phyloP scores from a whole-genome alignment of 2,113 vertebrate genomes.

The Gadus macrocephalus region DNA sequence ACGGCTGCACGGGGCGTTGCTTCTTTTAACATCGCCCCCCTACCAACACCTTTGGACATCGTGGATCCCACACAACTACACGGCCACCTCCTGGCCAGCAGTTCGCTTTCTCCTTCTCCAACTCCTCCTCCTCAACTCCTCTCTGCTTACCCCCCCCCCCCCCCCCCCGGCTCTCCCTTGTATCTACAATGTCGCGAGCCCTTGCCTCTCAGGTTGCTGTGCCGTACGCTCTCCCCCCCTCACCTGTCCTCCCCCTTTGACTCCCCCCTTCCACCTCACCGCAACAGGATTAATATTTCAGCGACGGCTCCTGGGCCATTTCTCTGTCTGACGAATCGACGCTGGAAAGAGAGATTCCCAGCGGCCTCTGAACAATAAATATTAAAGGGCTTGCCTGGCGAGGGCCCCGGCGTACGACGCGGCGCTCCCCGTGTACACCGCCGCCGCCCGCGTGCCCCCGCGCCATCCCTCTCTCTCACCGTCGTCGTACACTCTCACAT shows the following conservation, averaged over 20 bases:
- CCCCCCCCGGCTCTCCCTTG: slow-evolving; percentile 14
- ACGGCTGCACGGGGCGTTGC: too few relatives aligned
- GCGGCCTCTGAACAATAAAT: slow-evolving; percentile 58
- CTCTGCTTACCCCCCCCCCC: too few relatives aligned
- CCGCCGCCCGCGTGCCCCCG: slow-evolving; percentile 36
- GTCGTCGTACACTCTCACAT: slow-evolving; percentile 25
- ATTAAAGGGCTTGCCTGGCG: slow-evolving; percentile 54
- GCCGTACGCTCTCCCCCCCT: slow-evolving; percentile 34
- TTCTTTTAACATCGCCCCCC: too few relatives aligned
- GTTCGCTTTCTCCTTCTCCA: neutral
- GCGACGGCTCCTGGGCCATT: slow-evolving; percentile 25
- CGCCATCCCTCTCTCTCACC: slow-evolving; percentile 27
- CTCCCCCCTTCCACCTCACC: neutral
- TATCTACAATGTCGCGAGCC: too few relatives aligned
- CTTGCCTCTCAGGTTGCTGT: too few relatives aligned
- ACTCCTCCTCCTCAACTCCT: slow-evolving; percentile 15
- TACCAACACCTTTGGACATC: too few relatives aligned
- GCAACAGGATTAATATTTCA: slow-evolving; percentile 60
- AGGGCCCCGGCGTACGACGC: slow-evolving; percentile 30
- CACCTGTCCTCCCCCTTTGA: slow-evolving; percentile 13
- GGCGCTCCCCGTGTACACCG: slow-evolving; percentile 50
- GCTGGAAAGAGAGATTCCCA: slow-evolving; percentile 42
- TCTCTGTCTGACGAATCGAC: slow-evolving; percentile 48
- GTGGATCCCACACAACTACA: too few relatives aligned
- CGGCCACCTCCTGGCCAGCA: too few relatives aligned